These are phyloP conservation scores for Agrotis puta DNA, from an alignment of 2,888 invertebrate genomes.

Conservation along the genomic window DNA sequence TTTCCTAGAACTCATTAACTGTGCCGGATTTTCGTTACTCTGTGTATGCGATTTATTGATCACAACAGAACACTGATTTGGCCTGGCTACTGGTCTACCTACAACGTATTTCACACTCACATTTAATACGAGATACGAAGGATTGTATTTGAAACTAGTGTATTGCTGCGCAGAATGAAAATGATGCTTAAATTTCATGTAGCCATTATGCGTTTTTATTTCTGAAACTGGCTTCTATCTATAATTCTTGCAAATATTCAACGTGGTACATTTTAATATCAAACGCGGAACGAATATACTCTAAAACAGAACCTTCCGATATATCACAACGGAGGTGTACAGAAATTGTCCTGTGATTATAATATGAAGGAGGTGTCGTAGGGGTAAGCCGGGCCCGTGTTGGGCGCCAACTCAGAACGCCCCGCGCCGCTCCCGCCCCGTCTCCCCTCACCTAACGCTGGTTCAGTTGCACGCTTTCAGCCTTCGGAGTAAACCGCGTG, in stretches of 20 bases:
- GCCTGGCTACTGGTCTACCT: conserved; percentile 9
- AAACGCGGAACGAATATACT: conserved; percentile 23
- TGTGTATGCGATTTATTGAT: conserved; percentile 53
- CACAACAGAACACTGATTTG: conserved; percentile 24
- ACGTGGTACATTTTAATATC: conserved; percentile 23
- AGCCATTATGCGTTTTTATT: neutral
- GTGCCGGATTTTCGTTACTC: conserved; percentile 38
- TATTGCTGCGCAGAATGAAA: neutral
- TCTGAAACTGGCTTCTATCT: neutral
- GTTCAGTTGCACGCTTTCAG: conserved; percentile 85
- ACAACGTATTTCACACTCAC: conserved; percentile 2
- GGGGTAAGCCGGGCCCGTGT: conserved; percentile 77
- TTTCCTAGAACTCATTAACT: conserved; percentile 31
- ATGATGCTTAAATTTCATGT: neutral
- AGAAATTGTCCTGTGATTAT: conserved; percentile 86
- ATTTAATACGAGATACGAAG: neutral
- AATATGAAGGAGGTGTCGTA: conserved; percentile 79
- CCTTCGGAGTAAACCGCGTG: conserved; percentile 82
- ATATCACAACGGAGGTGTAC: conserved; percentile 79
- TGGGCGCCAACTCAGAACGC: conserved; percentile 79
- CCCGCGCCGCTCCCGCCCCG: conserved; percentile 74
- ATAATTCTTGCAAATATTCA: neutral
- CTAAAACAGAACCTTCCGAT: conserved; percentile 65
- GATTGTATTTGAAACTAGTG: conserved; percentile 12
- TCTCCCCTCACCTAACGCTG: conserved; percentile 57